Evolutionary conservation across 2,888 invertebrate species (phyloP).

Genomic region (Nephrotoma appendiculata): DNA sequence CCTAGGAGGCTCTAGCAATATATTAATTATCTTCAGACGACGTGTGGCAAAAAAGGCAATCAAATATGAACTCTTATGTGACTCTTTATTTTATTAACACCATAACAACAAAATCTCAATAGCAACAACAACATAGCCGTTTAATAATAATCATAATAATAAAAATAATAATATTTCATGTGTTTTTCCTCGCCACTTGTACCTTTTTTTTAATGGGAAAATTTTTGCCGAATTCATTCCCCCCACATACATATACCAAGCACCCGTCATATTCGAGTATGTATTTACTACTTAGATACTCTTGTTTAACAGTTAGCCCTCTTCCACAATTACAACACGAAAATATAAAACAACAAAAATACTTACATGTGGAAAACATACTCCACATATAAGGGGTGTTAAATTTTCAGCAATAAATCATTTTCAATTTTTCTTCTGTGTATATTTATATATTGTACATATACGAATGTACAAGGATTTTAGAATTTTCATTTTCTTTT

Average conservation of each 20-base stretch:
- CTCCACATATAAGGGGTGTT: background rate
- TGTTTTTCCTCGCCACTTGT: background rate
- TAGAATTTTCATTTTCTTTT: background rate
- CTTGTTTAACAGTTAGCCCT: background rate
- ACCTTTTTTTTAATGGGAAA: background rate
- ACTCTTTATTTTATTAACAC: background rate
- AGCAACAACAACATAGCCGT: background rate
- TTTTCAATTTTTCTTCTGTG: background rate
- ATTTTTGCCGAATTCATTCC: background rate
- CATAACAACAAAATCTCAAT: background rate
- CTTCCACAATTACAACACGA: background rate
- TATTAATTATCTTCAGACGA: background rate
- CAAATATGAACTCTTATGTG: background rate
- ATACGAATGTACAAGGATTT: background rate
- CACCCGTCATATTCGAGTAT: background rate
- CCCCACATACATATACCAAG: background rate
- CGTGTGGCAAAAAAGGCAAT: background rate
- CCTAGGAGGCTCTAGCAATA: background rate
- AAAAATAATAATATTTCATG: background rate
- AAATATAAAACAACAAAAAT: background rate
- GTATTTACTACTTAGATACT: background rate
- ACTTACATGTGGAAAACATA: background rate
- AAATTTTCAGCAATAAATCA: slow-evolving; percentile 4
- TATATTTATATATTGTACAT: too few relatives aligned
- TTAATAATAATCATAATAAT: background rate